These are phyloP conservation scores for Bradypus variegatus DNA, from an alignment of 2,797 vertebrate genomes.

Conservation along the genomic window DNA sequence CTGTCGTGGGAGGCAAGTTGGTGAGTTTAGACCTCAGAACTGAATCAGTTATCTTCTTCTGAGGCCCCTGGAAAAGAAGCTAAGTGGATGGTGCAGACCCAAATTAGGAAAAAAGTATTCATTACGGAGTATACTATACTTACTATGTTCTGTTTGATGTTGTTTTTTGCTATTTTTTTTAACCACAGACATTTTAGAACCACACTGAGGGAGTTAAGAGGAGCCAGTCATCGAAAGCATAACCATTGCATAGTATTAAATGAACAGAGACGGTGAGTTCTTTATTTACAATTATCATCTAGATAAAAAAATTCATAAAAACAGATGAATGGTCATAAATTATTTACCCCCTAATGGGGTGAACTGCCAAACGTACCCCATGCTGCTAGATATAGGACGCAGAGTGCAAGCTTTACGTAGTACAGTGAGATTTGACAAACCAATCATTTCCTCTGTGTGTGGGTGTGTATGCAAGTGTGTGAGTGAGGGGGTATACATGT, in stretches of 20 bases:
- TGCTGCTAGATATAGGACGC: conserved; percentile 99
- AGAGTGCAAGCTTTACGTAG: conserved; percentile 92
- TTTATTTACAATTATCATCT: conserved; percentile 99
- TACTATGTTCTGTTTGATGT: conserved; percentile 45
- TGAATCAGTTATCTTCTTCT: conserved; percentile 75
- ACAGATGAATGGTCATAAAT: conserved; percentile 96
- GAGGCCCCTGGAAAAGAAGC: conserved; percentile 81
- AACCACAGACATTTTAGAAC: conserved; percentile 94
- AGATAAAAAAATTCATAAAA: conserved; percentile 99
- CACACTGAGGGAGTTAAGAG: conserved; percentile 84
- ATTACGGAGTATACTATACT: conserved; percentile 86
- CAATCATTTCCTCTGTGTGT: conserved; percentile 72
- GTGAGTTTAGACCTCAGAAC: conserved; percentile 75
- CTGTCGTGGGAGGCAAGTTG: conserved; percentile 44
- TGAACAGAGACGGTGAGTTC: conserved; percentile 99
- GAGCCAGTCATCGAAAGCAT: conserved; percentile 93
- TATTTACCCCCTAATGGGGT: conserved; percentile 94
- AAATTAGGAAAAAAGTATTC: conserved; percentile 88
- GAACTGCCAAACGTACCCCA: conserved; percentile 94
- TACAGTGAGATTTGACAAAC: conserved; percentile 83
- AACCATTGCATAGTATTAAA: conserved; percentile 99
- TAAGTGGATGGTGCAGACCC: conserved; percentile 80
- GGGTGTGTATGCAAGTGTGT: neutral
- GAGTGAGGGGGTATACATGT: neutral
- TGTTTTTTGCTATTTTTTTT: conserved; percentile 71